phyloP scores from a whole-genome alignment of 2,113 vertebrate species.

The Orientallactaga bullata region DNA sequence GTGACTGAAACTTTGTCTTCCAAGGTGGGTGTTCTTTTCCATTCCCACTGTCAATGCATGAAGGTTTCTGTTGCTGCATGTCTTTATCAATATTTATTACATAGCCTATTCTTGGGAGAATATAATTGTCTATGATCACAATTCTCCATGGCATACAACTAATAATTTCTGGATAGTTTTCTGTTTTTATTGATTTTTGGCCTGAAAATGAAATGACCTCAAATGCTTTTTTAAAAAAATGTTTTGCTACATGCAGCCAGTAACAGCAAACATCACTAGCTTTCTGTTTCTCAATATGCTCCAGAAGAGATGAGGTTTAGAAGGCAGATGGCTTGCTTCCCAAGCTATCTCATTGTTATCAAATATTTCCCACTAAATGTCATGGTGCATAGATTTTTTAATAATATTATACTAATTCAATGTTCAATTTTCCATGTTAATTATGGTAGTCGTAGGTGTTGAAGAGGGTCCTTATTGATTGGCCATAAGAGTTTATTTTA shows the following conservation, averaged over 20 bases:
- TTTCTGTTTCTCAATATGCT: not conserved
- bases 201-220: not conserved
- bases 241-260: constrained; percentile 37
- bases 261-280: not conserved
- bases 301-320: not conserved
- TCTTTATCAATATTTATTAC: not conserved
- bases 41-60: not conserved
- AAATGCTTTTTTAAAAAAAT: constrained; percentile 17
- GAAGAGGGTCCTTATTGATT: not conserved
- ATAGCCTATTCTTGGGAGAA: not conserved
- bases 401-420: not conserved
- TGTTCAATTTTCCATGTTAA: not conserved
- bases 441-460: not conserved
- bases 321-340: not conserved
- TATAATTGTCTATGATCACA: not conserved
- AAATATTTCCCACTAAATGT: constrained; percentile 19
- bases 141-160: not conserved
- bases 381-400: not conserved
- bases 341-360: not conserved
- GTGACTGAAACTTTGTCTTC: not conserved
- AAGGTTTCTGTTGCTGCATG: not conserved
- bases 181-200: constrained; percentile 25
- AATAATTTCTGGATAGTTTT: not conserved
- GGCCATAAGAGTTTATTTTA: not conserved
- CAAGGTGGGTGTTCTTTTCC: not conserved